Base-by-base conservation (phyloP, 2,113 vertebrate species). In the Otocyon megalotis region DNA sequence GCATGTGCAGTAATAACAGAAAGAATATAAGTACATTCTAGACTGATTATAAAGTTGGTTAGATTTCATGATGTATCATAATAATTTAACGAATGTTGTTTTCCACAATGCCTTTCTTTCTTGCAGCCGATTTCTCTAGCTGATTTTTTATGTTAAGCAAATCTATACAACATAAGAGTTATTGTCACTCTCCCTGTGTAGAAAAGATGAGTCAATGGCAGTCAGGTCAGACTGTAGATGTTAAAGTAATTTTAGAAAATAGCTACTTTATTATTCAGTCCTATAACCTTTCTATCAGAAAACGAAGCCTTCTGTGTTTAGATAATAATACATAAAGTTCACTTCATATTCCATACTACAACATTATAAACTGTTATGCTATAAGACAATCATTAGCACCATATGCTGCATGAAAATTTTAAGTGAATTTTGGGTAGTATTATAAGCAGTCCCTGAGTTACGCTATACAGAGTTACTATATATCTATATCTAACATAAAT, bases 11-110 rank as follows among this genome's bases (percentile, higher is more conserved):
- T 74, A 96, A 95, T 96, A 95, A 94, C 82, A 92, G 50, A 96
- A 96, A 91, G 94, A 91, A 65, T 92, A 76, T 81, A 91, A 96
- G 88, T 77, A 50, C 72, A 60, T 97, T 97, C 96, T 96, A 96
- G 96, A 96, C 76, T 90, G 85, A 93, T 84, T 94, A 93, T 77
- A 76, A 79, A 93, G 71, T 91, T 86, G 83, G 92, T 92, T 90
- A 54, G n/a, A 86, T 86, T 96, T 96, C 89, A 77, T 53, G 88
- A 98, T 76, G 60, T 20, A 96, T 93, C 90, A 60, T 80, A 69
- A 84, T 53, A 92, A 97, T 86, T 96, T 93, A 97, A 92, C 48
- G 79, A 83, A 96, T 87, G 81, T 1, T 77, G 72, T 82, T 96
- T 77, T 65, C 82, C 81, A 94, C 84, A 94, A 86, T 71, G 84